A percentile compares a stretch with the other conserved stretches of the same genome.
These are phyloP conservation scores for Oenanthe melanoleuca DNA, from an alignment of 2,113 vertebrate species.

Conservation along the genomic window DNA sequence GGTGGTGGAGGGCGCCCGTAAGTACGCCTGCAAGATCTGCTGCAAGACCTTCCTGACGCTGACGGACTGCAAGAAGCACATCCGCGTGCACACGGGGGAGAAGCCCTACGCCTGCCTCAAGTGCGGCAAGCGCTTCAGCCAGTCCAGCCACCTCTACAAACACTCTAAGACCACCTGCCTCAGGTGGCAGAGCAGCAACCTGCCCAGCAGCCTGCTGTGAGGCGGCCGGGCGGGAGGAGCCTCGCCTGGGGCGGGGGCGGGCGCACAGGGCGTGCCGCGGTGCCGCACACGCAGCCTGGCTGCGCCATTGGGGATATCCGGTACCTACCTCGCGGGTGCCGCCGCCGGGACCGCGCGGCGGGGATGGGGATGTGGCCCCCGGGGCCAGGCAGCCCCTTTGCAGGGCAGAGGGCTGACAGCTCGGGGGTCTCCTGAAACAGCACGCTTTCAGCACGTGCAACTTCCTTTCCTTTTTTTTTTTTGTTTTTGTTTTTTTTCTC, in stretches of 20 bases:
- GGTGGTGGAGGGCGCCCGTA: conserved; percentile 94
- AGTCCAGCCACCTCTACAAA: conserved; percentile 97
- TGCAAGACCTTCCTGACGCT: conserved; percentile 97
- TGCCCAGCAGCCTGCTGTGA: conserved; percentile 88
- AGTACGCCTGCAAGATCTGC: conserved; percentile 98
- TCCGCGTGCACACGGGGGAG: conserved; percentile 95
- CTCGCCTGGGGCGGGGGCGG: not conserved
- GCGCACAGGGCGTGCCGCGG: not conserved
- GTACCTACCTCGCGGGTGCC: conserved; percentile 13
- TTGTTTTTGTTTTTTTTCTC: not conserved
- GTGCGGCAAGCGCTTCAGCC: conserved; percentile 95
- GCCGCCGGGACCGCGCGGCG: not conserved
- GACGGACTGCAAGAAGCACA: conserved; percentile 98
- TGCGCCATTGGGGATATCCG: conserved; percentile 1
- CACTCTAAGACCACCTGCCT: conserved; percentile 98
- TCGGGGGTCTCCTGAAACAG: conserved; percentile 50
- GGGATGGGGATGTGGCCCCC: not conserved
- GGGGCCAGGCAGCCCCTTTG: conserved; percentile 7
- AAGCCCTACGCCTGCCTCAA: conserved; percentile 97
- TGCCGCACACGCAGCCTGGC: not conserved
- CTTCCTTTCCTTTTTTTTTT: not conserved
- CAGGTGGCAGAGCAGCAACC: conserved; percentile 94
- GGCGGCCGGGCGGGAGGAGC: not conserved
- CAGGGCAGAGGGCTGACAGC: conserved; percentile 22
- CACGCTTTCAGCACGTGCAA: conserved; percentile 41